Evolutionary conservation across 2,113 vertebrate species (phyloP).

Genomic region (Eretmochelys imbricata): DNA sequence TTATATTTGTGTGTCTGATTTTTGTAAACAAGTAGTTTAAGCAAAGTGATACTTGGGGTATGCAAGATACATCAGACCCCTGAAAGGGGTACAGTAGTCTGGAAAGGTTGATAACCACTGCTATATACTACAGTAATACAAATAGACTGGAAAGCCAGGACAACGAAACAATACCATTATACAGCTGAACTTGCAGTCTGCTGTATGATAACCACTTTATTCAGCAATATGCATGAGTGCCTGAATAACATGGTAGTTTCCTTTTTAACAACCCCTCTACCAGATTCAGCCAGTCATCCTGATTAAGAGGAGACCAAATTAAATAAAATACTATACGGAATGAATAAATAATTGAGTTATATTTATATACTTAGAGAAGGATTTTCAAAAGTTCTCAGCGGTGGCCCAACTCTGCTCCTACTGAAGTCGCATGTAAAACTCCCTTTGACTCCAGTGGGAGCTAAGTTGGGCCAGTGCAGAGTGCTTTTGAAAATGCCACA

Average conservation of each 20-base stretch:
- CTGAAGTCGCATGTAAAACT: background rate
- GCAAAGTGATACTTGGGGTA: no score
- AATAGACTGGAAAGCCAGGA: no score
- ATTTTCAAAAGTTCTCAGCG: background rate
- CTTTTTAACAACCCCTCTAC: slow-evolving; percentile 23
- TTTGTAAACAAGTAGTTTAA: no score
- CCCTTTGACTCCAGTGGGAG: background rate
- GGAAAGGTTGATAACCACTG: no score
- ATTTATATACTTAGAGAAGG: background rate
- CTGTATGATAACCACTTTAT: background rate
- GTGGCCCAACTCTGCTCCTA: background rate
- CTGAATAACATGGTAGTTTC: background rate
- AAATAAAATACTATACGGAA: slow-evolving; percentile 16
- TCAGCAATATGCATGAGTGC: background rate
- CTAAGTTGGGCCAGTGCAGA: background rate
- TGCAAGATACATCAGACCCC: no score
- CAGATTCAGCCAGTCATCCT: background rate
- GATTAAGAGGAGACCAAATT: slow-evolving; percentile 7
- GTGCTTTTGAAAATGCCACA: background rate
- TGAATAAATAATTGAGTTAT: background rate
- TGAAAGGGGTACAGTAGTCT: no score
- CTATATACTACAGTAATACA: no score
- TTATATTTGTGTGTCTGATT: no score
- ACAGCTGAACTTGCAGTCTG: background rate
- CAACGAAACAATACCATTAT: no score